Percentiles rank a stretch among this genome's conserved stretches.
phyloP scores from a whole-genome alignment of 2,113 vertebrate genomes.

The Phyllostomus hastatus region DNA sequence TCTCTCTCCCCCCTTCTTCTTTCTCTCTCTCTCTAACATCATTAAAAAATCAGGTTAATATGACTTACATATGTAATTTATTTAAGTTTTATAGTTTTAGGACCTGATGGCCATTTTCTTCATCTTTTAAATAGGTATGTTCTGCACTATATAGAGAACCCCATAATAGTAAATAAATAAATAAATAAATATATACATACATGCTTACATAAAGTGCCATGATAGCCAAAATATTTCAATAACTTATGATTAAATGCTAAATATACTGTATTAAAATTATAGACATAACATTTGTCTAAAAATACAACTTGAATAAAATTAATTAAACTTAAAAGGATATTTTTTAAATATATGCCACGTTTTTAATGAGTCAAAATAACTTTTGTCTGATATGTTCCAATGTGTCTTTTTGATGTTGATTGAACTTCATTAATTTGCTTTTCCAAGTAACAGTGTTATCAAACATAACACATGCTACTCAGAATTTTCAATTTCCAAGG shows the following conservation, averaged over 20 bases:
- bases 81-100: not conserved
- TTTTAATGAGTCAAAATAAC: not conserved
- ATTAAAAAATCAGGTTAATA: not conserved
- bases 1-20: too few relatives aligned
- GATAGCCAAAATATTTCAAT: not conserved
- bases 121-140: not conserved
- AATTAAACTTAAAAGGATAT: not conserved
- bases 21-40: too few relatives aligned
- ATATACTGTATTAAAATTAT: not conserved
- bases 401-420: not conserved
- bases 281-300: not conserved
- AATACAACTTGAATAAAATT: not conserved
- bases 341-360: not conserved
- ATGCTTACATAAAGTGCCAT: not conserved
- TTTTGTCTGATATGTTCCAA: not conserved
- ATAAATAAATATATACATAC: too few relatives aligned
- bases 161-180: not conserved
- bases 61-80: not conserved
- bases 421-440: constrained; percentile 21
- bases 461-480: constrained; percentile 7
- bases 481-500: not conserved
- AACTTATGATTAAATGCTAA: not conserved
- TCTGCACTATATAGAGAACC: not conserved
- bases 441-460: constrained; percentile 34
- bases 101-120: not conserved